Evolutionary conservation across 2,113 vertebrate genomes (phyloP).

Genomic region (Oreocharis arfaki): DNA sequence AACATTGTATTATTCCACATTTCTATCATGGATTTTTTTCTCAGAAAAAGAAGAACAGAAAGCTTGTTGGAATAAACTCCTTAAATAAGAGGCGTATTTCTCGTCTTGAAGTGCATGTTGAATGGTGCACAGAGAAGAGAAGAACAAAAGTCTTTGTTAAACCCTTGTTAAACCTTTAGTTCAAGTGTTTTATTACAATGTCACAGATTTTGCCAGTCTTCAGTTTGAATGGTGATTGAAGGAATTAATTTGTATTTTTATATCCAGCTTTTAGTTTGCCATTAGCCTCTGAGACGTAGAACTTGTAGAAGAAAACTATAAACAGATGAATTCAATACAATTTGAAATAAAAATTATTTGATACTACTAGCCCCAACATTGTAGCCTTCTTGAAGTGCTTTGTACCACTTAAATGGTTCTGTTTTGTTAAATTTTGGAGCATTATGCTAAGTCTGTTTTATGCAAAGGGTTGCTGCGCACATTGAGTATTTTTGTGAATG

Average conservation of each 20-base stretch:
- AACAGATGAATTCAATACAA: background rate
- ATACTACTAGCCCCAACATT: background rate
- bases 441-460: background rate
- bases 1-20: background rate
- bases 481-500: background rate
- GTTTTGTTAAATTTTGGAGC: background rate
- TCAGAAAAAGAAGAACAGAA: background rate
- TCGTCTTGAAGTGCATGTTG: background rate
- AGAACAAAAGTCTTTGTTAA: background rate
- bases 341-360: background rate
- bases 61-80: background rate
- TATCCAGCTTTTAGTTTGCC: background rate
- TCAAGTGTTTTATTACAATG: background rate
- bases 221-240: background rate
- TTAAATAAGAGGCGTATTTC: background rate
- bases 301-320: background rate
- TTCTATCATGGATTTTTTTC: background rate
- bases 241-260: background rate
- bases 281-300: background rate
- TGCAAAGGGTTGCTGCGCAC: background rate
- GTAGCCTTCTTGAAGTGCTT: background rate
- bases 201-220: background rate
- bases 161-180: background rate
- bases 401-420: background rate
- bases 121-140: background rate